Percentiles rank a stretch among this genome's conserved stretches.
Conservation (phyloP, 1,140 invertebrate species). For the Halesus radiatus region DNA sequence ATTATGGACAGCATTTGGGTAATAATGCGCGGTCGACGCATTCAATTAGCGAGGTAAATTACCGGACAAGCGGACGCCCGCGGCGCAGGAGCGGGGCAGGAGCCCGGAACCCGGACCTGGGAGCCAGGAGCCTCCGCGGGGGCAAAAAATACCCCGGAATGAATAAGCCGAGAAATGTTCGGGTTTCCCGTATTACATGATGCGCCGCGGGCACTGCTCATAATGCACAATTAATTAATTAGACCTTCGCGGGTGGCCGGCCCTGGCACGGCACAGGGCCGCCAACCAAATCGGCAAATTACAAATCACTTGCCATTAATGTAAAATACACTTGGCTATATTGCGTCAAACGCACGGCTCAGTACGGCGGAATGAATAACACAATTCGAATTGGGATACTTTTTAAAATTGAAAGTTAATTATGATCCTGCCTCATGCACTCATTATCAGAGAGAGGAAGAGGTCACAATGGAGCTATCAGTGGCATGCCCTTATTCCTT, state of each 20-base stretch:
- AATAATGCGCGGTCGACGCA: constrained; percentile 10
- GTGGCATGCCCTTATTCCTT: too few relatives aligned
- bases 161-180: neutral
- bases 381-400: too few relatives aligned
- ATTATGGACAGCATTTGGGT: neutral
- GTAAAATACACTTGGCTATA: too few relatives aligned
- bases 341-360: too few relatives aligned
- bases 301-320: neutral
- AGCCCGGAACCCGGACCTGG: neutral
- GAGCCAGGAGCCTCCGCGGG: neutral
- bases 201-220: constrained; percentile 37
- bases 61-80: constrained; percentile 23
- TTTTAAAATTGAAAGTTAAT: too few relatives aligned
- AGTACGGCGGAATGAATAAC: too few relatives aligned
- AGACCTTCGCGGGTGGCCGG: constrained; percentile 53
- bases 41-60: constrained; percentile 29
- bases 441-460: too few relatives aligned
- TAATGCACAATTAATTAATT: constrained; percentile 58
- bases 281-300: neutral
- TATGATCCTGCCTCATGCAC: too few relatives aligned
- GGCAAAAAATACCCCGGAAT: neutral
- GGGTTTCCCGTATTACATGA: constrained; percentile 31
- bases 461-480: too few relatives aligned
- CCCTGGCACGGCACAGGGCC: neutral
- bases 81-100: neutral